Base-by-base conservation (phyloP, 2,888 invertebrate species). In the Seladonia tumulorum region DNA sequence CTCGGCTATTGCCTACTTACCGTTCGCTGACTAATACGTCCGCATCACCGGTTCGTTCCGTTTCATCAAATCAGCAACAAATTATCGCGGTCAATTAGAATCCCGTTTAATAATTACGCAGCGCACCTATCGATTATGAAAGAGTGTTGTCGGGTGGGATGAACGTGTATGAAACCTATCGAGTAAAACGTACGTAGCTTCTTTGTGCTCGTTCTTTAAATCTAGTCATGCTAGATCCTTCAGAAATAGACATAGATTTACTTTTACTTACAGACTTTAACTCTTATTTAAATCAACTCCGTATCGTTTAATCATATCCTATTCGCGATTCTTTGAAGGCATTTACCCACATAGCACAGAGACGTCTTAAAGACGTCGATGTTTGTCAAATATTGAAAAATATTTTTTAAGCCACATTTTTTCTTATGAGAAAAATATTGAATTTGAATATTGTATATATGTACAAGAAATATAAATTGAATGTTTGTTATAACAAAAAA, bases 1-100 rank as follows among this genome's bases (percentile, higher is more conserved):
- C 82, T 25, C 53, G 53, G 57, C 74, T 86, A 84, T 86, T 86
- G 80, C 80, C 84, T 78, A 72, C 66, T 79, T 77, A 75, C 53
- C 79, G 74, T 60, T 73, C 10, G 53, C 60, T 45, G 80, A 53
- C 53, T 75, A 75, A 83, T 85, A 77, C 42, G 68, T 81, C 42
- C 75, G 29, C 70, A 39, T 66, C 78, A 35, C 25, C 35, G 45
- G 45, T 42, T 72, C 72, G 75, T 72, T 71, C 77, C 66, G 60
- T 84, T 78, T 84, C 80, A 74, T 85, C 75, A 5, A 70, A 73
- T 79, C 79, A 57, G 60, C 79, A 73, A 78, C 74, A 53, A 80
- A 79, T 83, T 76, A 84, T 78, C 77, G 53, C 70, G 68, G 42
- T 18, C 76, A 60, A 53, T 76, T 81, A 35, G 45, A 75, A 53